Conservation (phyloP, 2,888 invertebrate genomes). For the Phorcus lineatus region DNA sequence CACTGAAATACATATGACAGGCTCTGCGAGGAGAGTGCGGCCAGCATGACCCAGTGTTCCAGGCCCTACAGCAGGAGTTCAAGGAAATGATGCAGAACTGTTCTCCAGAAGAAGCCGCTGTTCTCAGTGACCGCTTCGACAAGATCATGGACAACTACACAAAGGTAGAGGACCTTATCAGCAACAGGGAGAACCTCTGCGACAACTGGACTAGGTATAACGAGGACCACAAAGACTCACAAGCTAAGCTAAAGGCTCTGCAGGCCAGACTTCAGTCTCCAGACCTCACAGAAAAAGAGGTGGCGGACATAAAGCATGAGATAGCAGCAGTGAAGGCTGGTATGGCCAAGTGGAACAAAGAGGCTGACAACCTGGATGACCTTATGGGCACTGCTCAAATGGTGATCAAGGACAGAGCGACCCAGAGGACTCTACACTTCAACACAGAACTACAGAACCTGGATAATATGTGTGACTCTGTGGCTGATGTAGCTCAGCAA, state of each 20-base stretch:
- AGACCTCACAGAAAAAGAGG: constrained; percentile 82
- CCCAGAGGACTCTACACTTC: constrained; percentile 70
- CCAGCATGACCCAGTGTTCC: constrained; percentile 87
- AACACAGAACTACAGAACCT: constrained; percentile 65
- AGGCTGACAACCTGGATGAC: constrained; percentile 64
- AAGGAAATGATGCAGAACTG: constrained; percentile 83
- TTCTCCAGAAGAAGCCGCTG: constrained; percentile 85
- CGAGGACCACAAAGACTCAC: constrained; percentile 87
- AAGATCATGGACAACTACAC: constrained; percentile 87
- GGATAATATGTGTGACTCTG: constrained; percentile 59
- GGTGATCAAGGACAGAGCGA: constrained; percentile 68
- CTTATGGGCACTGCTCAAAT: constrained; percentile 67
- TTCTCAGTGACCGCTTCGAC: constrained; percentile 85
- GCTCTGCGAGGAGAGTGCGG: constrained; percentile 89
- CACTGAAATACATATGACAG: constrained; percentile 75
- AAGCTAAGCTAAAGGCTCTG: constrained; percentile 86
- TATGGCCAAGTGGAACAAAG: constrained; percentile 60
- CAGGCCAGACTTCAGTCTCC: constrained; percentile 87
- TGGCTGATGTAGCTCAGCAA: constrained; percentile 56
- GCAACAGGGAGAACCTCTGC: constrained; percentile 69
- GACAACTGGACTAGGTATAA: constrained; percentile 84
- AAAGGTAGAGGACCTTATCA: constrained; percentile 69
- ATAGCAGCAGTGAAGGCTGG: constrained; percentile 80
- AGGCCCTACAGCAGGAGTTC: constrained; percentile 88
- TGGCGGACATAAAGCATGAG: constrained; percentile 83